phyloP scores from a whole-genome alignment of 2,113 vertebrate genomes.

The Todiramphus chloris region DNA sequence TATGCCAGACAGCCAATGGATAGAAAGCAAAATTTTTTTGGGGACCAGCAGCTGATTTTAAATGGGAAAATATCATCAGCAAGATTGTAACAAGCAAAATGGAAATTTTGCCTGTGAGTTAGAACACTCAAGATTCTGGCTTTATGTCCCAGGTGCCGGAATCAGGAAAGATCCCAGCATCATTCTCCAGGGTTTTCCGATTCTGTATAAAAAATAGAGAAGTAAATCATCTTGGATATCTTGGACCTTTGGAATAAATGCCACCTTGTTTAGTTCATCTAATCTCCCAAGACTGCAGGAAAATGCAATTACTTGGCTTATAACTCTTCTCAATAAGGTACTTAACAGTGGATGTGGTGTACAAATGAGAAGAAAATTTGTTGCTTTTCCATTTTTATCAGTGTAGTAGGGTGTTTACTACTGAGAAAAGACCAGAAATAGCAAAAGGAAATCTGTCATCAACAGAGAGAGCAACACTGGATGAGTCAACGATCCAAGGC shows the following conservation, averaged over 20 bases:
- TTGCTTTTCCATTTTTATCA: background rate
- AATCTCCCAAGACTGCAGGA: background rate
- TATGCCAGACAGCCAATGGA: fast-evolving
- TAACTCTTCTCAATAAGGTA: background rate
- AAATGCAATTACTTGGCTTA: background rate
- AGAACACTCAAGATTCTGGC: background rate
- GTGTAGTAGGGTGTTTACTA: background rate
- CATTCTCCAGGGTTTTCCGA: fast-evolving
- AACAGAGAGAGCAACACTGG: background rate
- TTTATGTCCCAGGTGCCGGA: background rate
- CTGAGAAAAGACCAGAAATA: background rate
- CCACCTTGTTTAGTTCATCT: background rate
- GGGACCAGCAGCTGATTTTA: background rate
- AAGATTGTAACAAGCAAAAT: background rate
- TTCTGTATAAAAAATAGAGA: background rate
- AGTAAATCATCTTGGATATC: background rate
- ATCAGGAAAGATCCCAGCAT: background rate
- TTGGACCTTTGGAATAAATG: background rate
- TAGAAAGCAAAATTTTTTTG: fast-evolving
- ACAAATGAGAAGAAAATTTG: background rate
- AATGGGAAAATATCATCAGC: background rate
- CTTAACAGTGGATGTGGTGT: background rate
- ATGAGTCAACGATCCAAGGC: background rate
- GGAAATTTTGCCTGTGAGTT: background rate
- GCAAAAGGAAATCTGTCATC: background rate